Conservation (phyloP, 2,888 invertebrate genomes). For the Cybosia mesomella region DNA sequence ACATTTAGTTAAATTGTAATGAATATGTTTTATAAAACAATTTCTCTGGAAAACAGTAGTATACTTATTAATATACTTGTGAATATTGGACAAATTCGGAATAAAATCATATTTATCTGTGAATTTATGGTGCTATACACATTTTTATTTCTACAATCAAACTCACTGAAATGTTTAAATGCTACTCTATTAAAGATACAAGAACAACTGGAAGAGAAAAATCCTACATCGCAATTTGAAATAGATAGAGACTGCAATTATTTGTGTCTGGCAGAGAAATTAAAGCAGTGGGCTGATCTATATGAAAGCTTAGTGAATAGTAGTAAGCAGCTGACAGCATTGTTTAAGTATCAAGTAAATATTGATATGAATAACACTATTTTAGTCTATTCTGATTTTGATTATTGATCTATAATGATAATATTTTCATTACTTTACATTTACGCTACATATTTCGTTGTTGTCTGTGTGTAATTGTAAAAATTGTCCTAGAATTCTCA, state of each 20-base stretch:
- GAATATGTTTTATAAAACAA: not conserved
- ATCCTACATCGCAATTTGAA: not conserved
- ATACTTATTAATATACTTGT: not conserved
- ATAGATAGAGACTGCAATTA: not conserved
- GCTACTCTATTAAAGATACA: not conserved
- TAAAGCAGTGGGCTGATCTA: not conserved
- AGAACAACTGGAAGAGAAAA: not conserved
- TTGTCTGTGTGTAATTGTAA: no score
- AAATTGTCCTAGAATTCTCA: not conserved
- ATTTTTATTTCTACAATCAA: not conserved
- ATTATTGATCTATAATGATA: no score
- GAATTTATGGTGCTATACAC: not conserved
- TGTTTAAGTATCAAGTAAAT: constrained; percentile 8
- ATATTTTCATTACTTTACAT: not conserved
- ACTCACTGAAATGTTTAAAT: not conserved
- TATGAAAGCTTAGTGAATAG: not conserved
- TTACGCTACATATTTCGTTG: no score
- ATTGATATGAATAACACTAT: not conserved
- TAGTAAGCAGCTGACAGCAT: not conserved
- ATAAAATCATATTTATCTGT: not conserved
- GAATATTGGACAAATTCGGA: not conserved
- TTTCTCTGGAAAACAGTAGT: not conserved
- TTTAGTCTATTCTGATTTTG: not conserved
- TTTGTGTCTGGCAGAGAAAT: not conserved
- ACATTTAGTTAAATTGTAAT: not conserved